Percentiles rank a stretch among this genome's conserved stretches.
phyloP scores from a whole-genome alignment of 2,113 vertebrate species.

The Alligator sinensis region DNA sequence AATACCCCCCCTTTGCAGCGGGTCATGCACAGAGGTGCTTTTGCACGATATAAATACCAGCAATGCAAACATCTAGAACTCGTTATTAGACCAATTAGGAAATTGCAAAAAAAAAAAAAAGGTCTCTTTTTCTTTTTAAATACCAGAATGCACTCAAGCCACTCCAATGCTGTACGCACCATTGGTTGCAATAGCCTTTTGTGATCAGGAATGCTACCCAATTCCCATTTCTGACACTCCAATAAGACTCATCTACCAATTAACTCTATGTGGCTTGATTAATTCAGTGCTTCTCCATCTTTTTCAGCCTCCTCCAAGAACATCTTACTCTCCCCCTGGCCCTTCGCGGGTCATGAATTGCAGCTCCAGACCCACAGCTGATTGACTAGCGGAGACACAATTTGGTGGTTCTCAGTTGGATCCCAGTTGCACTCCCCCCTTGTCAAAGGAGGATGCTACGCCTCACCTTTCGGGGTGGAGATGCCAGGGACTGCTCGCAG shows the following conservation, averaged over 20 bases:
- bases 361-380: fast-evolving
- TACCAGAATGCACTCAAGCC: not conserved
- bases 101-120: too few species aligned
- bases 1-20: not conserved
- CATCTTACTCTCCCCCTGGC: not conserved
- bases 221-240: not conserved
- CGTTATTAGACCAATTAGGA: too few species aligned
- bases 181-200: not conserved
- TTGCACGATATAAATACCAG: too few species aligned
- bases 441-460: not conserved
- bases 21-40: too few species aligned
- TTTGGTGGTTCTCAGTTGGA: not conserved
- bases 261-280: not conserved
- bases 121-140: not conserved
- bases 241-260: not conserved
- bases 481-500: conserved; percentile 32
- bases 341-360: not conserved
- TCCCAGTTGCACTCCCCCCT: not conserved
- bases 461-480: not conserved
- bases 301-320: not conserved
- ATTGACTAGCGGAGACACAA: not conserved
- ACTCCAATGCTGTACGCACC: not conserved
- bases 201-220: not conserved
- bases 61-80: too few species aligned
- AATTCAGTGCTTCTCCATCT: not conserved